phyloP scores from a whole-genome alignment of 2,797 vertebrate species.

The Diceros bicornis region DNA sequence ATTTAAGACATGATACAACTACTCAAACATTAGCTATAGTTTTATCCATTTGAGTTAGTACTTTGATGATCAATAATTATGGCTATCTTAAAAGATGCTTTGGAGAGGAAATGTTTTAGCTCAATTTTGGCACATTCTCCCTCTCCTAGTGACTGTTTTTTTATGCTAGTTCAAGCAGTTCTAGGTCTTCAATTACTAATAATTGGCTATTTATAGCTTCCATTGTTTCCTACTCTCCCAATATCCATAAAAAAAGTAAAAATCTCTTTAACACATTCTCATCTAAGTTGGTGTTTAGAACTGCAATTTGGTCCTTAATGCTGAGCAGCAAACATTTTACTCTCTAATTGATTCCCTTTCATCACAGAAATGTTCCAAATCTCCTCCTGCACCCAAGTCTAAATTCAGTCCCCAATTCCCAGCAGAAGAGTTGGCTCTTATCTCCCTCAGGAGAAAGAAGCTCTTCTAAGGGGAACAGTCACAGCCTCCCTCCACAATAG shows the following conservation, averaged over 20 bases:
- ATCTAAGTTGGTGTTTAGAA: background rate
- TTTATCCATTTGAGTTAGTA: slow-evolving; percentile 64
- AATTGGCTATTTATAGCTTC: background rate
- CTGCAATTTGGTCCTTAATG: background rate
- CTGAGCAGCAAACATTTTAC: background rate
- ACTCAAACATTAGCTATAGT: background rate
- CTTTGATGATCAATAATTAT: background rate
- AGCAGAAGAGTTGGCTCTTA: background rate
- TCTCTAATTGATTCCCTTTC: background rate
- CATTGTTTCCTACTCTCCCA: background rate
- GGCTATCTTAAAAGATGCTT: slow-evolving; percentile 15
- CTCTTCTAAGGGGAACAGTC: background rate
- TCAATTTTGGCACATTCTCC: background rate
- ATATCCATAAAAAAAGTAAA: background rate
- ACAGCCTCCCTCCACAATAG: background rate
- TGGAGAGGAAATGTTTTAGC: slow-evolving; percentile 1
- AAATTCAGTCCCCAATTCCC: background rate
- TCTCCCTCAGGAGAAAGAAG: background rate
- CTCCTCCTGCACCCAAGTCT: background rate
- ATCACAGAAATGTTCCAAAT: background rate
- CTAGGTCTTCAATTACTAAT: background rate
- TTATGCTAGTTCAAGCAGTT: background rate
- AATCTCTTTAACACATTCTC: background rate
- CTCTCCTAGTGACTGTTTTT: background rate
- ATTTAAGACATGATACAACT: slow-evolving; percentile 32